A percentile compares a stretch with the other conserved stretches of the same genome.
Conservation (phyloP, 2,113 vertebrate species). For the Lepus europaeus region DNA sequence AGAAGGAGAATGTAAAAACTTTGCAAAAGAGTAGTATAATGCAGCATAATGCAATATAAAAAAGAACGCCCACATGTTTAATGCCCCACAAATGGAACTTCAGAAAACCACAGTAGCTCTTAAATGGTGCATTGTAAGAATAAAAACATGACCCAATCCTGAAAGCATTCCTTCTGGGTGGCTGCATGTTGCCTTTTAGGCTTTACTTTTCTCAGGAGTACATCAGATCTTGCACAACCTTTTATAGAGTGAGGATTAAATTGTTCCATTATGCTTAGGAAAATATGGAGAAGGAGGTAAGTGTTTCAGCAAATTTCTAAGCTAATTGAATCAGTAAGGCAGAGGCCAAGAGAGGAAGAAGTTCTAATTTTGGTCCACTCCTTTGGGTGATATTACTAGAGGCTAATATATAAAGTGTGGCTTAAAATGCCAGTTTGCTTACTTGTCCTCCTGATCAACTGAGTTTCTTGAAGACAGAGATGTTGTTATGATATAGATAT, state of each 20-base stretch:
- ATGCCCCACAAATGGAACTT: conserved; percentile 69
- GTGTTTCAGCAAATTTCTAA: conserved; percentile 67
- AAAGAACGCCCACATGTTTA: conserved; percentile 64
- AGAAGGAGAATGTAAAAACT: conserved; percentile 36
- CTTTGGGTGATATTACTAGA: background rate
- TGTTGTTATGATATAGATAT: no score
- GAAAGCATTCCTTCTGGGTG: conserved; percentile 76
- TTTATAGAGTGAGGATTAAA: conserved; percentile 71
- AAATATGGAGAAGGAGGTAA: conserved; percentile 73
- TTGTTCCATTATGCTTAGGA: conserved; percentile 70
- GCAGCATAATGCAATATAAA: conserved; percentile 3
- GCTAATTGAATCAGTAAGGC: conserved; percentile 72
- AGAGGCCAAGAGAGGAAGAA: conserved; percentile 14
- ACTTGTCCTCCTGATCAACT: background rate
- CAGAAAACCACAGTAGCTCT: conserved; percentile 77
- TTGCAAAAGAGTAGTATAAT: conserved; percentile 51
- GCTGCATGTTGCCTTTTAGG: conserved; percentile 42
- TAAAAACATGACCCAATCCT: conserved; percentile 63
- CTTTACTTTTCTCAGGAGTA: conserved; percentile 66
- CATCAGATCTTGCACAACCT: conserved; percentile 53
- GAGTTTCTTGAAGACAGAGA: background rate
- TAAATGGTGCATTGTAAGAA: conserved; percentile 68
- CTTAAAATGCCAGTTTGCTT: background rate
- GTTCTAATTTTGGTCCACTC: conserved; percentile 21
- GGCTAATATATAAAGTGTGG: background rate